Percentiles rank a stretch among this genome's conserved stretches.
Conservation (phyloP, 2,888 invertebrate genomes). For the Rhyacophila evoluta region DNA sequence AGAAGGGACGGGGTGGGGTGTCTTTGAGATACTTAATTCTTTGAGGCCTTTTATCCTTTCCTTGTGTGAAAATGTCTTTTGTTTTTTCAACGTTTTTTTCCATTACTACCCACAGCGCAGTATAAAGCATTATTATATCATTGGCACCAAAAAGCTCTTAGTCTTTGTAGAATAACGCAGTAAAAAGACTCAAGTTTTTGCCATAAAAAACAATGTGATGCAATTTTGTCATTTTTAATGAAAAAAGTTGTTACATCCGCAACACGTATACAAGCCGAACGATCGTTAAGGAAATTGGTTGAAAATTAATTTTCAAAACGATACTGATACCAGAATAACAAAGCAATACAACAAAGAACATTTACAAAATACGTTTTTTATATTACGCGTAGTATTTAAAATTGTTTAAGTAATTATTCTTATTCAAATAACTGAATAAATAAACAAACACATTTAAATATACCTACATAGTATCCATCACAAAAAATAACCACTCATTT, state of each 20-base stretch:
- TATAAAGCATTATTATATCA: conserved; percentile 31
- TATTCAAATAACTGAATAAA: no score
- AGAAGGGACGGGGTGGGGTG: background rate
- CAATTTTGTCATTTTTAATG: conserved; percentile 27
- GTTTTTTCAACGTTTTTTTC: conserved; percentile 20
- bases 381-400: no score
- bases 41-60: conserved; percentile 22
- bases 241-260: background rate
- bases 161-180: conserved; percentile 27
- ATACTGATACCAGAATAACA: no score
- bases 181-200: conserved; percentile 17
- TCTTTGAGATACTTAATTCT: conserved; percentile 27
- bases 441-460: no score
- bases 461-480: no score
- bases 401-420: no score
- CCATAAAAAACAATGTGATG: conserved; percentile 31
- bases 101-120: conserved; percentile 24
- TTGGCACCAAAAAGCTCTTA: conserved; percentile 36
- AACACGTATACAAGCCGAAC: conserved; percentile 15
- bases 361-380: no score
- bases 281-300: conserved; percentile 11
- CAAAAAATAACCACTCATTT: no score
- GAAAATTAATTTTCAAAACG: conserved; percentile 15
- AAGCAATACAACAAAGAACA: no score
- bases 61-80: conserved; percentile 13